Base-by-base conservation (phyloP, 2,888 invertebrate species). In the Lithophane leautieri region DNA sequence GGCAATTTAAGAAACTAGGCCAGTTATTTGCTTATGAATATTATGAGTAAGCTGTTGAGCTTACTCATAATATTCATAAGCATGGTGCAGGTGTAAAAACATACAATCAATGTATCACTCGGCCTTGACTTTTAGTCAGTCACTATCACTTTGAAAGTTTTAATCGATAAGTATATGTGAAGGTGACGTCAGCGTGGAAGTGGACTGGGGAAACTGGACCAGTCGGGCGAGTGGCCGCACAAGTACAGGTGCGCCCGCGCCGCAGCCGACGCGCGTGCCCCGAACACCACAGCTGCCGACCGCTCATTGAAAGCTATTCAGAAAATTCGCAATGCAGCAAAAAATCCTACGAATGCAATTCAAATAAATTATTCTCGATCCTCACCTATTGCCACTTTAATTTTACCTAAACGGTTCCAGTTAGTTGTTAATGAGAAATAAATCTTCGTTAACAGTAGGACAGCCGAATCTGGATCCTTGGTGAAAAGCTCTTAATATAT, bases 171-270 rank as follows among this genome's bases (percentile, higher is more conserved):
- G 68, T 79, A 80, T 74, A 68, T 77, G 70, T 76, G 73, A 77
- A 76, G 82, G 82, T 90, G 89, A 90, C 89, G 90, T 90, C 89
- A 90, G 75, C 74, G 63, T 58, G 65, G 72, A 79, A 84, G 78
- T 81, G 79, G 73, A 83, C 88, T 85, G 82, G 81, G 86, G 79
- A 84, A 86, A 87, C 89, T 87, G 89, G 87, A 81, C 86, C 89
- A 86, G 89, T 84, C 81, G 71, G 84, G 86, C 90, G 86, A 89
- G 90, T 88, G 88, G 86, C 86, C 84, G 87, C 69, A 52, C 74
- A 63, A 70, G 74, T 84, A 89, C 94, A 94, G 93, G 93, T 94
- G 93, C 89, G 88, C 82, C 84, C 73, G 79, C 68, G 75, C 68
- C 52, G 67, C 73, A 58, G 62, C 70, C 81, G 81, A 78, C 87